These are phyloP conservation scores for Melanostoma mellinum DNA, from an alignment of 2,888 invertebrate species.

Conservation along the genomic window DNA sequence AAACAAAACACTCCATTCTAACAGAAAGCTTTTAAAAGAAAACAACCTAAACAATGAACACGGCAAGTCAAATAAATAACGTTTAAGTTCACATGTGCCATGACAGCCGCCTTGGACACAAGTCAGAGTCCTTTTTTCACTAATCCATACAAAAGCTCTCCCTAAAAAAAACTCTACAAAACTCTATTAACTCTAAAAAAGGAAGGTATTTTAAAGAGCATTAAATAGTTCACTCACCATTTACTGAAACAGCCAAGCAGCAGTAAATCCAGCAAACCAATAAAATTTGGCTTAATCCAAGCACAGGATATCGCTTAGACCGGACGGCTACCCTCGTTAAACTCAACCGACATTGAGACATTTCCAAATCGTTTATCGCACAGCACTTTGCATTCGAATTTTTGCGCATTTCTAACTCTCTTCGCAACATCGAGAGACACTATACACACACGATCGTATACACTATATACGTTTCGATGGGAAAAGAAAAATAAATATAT, in stretches of 20 bases:
- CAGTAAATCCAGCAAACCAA: conserved; percentile 65
- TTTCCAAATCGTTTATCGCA: conserved; percentile 70
- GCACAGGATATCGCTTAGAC: conserved; percentile 53
- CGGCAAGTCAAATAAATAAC: too few relatives aligned
- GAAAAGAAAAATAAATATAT: conserved; percentile 30
- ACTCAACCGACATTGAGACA: conserved; percentile 63
- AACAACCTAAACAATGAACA: too few relatives aligned
- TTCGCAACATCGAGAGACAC: conserved; percentile 19
- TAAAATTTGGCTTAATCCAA: conserved; percentile 62
- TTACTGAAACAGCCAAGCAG: conserved; percentile 60
- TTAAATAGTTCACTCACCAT: conserved; percentile 52
- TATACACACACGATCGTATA: not conserved
- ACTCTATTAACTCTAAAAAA: not conserved
- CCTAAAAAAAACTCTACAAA: conserved; percentile 17
- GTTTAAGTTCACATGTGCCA: too few relatives aligned
- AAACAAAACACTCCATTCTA: too few relatives aligned
- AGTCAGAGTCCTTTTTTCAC: not conserved
- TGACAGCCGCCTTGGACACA: not conserved
- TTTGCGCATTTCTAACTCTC: conserved; percentile 50
- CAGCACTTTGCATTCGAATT: conserved; percentile 55
- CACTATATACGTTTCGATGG: not conserved
- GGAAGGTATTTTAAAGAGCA: not conserved
- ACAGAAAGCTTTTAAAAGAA: too few relatives aligned
- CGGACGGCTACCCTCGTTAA: conserved; percentile 58
- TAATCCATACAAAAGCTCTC: conserved; percentile 16